These are phyloP conservation scores for Rhizoglyphus robini DNA, from an alignment of 1,140 invertebrate species.

Conservation along the genomic window DNA sequence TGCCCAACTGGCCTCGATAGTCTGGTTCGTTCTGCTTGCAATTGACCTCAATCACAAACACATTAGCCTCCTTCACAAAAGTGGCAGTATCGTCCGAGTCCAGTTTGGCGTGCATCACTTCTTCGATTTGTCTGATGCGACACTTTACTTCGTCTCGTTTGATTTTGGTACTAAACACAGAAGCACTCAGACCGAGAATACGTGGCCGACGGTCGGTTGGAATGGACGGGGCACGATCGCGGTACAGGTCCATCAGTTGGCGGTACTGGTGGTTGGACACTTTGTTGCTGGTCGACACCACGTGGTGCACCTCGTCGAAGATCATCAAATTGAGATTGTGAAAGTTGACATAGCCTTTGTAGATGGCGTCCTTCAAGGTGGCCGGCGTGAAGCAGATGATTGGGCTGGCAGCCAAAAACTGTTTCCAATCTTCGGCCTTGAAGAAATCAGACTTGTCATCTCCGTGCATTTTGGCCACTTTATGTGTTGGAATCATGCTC, in stretches of 20 bases:
- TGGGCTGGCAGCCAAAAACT: background rate
- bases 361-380: too few species aligned
- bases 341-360: too few species aligned
- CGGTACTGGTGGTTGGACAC: slow-evolving; percentile 47
- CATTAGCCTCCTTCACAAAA: background rate
- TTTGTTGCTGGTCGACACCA: slow-evolving; percentile 26
- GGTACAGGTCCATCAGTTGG: too few species aligned
- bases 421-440: background rate
- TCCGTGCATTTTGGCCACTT: background rate
- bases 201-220: slow-evolving; percentile 39
- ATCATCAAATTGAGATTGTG: too few species aligned
- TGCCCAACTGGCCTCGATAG: background rate
- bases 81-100: background rate
- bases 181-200: slow-evolving; percentile 50
- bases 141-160: slow-evolving; percentile 28
- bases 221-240: slow-evolving; percentile 57
- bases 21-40: background rate
- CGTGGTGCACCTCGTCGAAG: too few species aligned
- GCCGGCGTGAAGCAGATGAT: background rate
- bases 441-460: background rate
- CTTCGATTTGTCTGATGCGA: background rate
- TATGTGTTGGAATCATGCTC: slow-evolving; percentile 44
- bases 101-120: background rate
- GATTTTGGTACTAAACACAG: slow-evolving; percentile 35
- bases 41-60: background rate